Base-by-base conservation (phyloP, 1,140 invertebrate genomes). In the Pollicipes pollicipes region DNA sequence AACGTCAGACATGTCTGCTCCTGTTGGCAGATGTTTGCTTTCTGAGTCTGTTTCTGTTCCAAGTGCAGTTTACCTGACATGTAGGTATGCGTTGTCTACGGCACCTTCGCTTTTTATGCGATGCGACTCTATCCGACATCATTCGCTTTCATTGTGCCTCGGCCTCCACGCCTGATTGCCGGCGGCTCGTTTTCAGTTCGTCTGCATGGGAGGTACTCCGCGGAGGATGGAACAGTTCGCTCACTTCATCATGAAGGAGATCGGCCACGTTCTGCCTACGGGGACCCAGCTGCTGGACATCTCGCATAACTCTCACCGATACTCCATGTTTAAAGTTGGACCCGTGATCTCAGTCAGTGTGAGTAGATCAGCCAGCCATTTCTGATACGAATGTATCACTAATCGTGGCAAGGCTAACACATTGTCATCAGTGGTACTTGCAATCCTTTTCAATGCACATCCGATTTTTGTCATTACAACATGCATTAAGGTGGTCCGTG, bases 251-350 rank as follows among this genome's bases (percentile, higher is more conserved):
- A 90, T 94, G 72, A 83, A 89, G 73, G 89, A 95, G 82, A 89
- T 95, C 73, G 90, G 89, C 4, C 88, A 93, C 79, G 90, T 91
- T 79, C 81, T 95, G 73, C 92, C 92, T 0, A 87, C 90, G 66
- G 93, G 93, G 63, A 91, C 90, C 4, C 88, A 87, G 68, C 82
- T 95, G 30, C 84, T 87, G 73, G 93, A 98, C 79, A 93, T 98
- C 73, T 93, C 90, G 75, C 88, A 88, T 77, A 90, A 88, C 78
- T 95, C 93, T 17, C 94, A 97, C 79, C 84, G 95, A 75, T 99
- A 97, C 81, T 90, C 90, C 28, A 93, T 98, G 89, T 99, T 90
- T 81, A 98, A 98, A 88, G 91, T 97, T 31, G 92, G 93, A n/a
- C 90, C 91, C 0, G 90, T 96, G 30, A 83, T 96, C 0, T 92